Conservation (phyloP, 2,113 vertebrate species). For the Aspiorhynchus laticeps region DNA sequence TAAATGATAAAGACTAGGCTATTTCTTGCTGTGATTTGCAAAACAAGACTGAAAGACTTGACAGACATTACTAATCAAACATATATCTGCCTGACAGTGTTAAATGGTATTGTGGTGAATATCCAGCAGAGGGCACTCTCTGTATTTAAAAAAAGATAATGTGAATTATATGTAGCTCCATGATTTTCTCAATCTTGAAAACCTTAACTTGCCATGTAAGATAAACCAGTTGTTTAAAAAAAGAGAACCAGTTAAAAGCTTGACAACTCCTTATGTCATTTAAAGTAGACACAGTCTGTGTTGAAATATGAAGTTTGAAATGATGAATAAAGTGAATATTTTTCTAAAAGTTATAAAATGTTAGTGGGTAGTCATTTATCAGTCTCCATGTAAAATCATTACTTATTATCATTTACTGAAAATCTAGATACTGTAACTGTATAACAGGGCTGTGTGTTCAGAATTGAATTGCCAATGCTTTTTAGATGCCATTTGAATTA, state of each 20-base stretch:
- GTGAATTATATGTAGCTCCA: neutral
- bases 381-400: neutral
- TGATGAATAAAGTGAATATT: neutral
- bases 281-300: neutral
- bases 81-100: neutral
- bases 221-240: neutral
- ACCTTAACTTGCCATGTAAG: neutral
- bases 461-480: neutral
- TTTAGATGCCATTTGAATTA: neutral
- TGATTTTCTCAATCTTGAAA: neutral
- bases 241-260: neutral
- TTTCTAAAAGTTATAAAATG: neutral
- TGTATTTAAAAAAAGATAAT: neutral
- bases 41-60: neutral
- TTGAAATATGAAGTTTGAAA: constrained; percentile 12
- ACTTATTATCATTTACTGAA: too few relatives aligned
- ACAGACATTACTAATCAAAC: constrained; percentile 37
- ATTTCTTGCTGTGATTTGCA: neutral
- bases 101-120: constrained; percentile 9
- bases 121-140: constrained; percentile 53
- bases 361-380: neutral
- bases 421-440: neutral
- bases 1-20: neutral
- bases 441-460: neutral
- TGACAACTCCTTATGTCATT: neutral